Percentiles rank a stretch among this genome's conserved stretches.
phyloP scores from a whole-genome alignment of 2,888 invertebrate species.

The Ichneumoninae sp. region DNA sequence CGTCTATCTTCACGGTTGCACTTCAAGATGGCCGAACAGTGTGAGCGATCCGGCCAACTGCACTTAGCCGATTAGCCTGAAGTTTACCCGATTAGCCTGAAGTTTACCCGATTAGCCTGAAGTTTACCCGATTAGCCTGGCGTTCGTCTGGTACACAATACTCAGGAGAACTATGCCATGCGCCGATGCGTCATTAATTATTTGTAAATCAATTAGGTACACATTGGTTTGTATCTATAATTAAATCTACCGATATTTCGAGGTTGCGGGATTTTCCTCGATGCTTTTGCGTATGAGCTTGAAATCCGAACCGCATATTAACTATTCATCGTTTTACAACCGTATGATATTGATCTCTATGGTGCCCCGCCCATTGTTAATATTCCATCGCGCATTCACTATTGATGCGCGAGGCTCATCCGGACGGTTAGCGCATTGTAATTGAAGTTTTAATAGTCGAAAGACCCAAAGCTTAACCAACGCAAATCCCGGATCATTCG shows the following conservation, averaged over 20 bases:
- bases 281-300: not conserved
- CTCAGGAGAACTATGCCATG: not conserved
- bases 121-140: not conserved
- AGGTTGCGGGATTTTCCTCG: not conserved
- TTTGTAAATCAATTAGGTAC: slow-evolving; percentile 31
- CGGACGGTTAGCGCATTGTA: not conserved
- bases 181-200: slow-evolving; percentile 32
- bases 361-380: slow-evolving; percentile 4
- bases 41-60: not conserved
- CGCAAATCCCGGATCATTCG: not conserved
- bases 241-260: slow-evolving; percentile 28
- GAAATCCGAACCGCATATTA: not conserved
- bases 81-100: not conserved
- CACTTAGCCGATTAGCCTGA: not conserved
- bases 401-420: slow-evolving; percentile 21
- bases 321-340: not conserved
- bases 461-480: not conserved
- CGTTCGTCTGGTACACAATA: not conserved
- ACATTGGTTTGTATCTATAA: slow-evolving; percentile 5
- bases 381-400: slow-evolving; percentile 40
- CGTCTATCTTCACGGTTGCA: no score
- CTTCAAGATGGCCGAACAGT: no score
- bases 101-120: not conserved
- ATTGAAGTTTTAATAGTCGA: not conserved
- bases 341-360: not conserved